Percentiles rank a stretch among this genome's conserved stretches.
phyloP scores from a whole-genome alignment of 2,797 vertebrate genomes.

The Erpetoichthys calabaricus region DNA sequence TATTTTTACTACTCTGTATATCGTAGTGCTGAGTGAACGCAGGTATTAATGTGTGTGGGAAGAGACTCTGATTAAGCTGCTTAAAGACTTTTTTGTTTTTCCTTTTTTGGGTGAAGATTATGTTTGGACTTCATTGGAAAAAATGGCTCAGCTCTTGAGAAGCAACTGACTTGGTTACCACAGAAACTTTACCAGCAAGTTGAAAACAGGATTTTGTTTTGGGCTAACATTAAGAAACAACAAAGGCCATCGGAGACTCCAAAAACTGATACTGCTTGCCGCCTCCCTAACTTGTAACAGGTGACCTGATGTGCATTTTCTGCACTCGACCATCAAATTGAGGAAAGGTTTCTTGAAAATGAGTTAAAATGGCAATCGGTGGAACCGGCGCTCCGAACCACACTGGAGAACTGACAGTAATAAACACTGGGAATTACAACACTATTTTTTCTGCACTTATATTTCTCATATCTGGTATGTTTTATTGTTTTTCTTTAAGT shows the following conservation, averaged over 20 bases:
- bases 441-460: too few relatives aligned
- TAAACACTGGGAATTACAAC: too few relatives aligned
- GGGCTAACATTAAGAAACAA: constrained; percentile 48
- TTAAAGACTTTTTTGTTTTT: background rate
- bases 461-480: too few relatives aligned
- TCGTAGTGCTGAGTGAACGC: constrained; percentile 6
- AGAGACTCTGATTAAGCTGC: background rate
- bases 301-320: too few relatives aligned
- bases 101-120: constrained; percentile 42
- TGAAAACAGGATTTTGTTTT: constrained; percentile 70
- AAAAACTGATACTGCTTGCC: too few relatives aligned
- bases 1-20: constrained; percentile 3
- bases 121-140: constrained; percentile 79
- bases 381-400: too few relatives aligned
- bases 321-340: too few relatives aligned
- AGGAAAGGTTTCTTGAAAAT: too few relatives aligned
- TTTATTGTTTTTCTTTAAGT: too few relatives aligned
- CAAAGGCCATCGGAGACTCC: constrained; percentile 1
- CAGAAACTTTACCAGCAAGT: constrained; percentile 57
- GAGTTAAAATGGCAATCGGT: too few relatives aligned
- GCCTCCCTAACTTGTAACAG: too few relatives aligned
- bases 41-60: constrained; percentile 1
- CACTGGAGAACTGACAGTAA: too few relatives aligned
- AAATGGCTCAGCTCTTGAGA: constrained; percentile 47
- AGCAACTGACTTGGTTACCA: constrained; percentile 62